Evolutionary conservation across 2,113 vertebrate genomes (phyloP).

Genomic region (Marmota monax): DNA sequence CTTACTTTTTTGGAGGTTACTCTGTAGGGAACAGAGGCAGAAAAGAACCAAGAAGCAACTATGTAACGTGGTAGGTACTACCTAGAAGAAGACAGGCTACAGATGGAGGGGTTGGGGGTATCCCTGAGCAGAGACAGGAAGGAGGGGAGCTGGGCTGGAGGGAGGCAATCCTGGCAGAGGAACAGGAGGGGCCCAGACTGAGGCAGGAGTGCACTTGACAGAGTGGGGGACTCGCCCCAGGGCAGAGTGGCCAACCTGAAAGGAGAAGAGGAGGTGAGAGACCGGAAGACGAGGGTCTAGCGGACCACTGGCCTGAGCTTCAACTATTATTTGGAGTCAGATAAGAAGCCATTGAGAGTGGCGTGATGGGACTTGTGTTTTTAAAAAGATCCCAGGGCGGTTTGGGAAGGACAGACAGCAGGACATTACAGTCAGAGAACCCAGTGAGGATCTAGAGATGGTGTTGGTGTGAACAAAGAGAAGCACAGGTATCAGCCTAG

Average conservation of each 20-base stretch:
- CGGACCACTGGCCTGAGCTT: fast-evolving
- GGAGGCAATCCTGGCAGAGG: background rate
- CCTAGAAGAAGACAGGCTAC: background rate
- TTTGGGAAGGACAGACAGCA: background rate
- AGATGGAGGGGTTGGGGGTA: background rate
- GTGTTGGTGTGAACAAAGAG: background rate
- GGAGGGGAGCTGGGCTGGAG: background rate
- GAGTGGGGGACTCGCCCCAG: background rate
- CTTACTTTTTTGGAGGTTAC: background rate
- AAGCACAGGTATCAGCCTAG: background rate
- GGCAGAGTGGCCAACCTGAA: background rate
- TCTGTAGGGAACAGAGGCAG: background rate
- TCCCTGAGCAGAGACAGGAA: background rate
- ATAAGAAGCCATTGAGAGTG: background rate
- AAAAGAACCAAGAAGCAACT: background rate
- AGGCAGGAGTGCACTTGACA: background rate
- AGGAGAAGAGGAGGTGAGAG: background rate
- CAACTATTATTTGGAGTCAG: background rate
- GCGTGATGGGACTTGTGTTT: background rate
- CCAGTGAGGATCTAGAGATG: too few species aligned
- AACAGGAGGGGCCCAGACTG: background rate
- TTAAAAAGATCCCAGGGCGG: background rate
- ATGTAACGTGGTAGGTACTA: background rate
- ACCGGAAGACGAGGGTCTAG: background rate
- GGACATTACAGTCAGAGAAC: background rate